phyloP scores from a whole-genome alignment of 2,888 invertebrate species.

The Orthosia gracilis region DNA sequence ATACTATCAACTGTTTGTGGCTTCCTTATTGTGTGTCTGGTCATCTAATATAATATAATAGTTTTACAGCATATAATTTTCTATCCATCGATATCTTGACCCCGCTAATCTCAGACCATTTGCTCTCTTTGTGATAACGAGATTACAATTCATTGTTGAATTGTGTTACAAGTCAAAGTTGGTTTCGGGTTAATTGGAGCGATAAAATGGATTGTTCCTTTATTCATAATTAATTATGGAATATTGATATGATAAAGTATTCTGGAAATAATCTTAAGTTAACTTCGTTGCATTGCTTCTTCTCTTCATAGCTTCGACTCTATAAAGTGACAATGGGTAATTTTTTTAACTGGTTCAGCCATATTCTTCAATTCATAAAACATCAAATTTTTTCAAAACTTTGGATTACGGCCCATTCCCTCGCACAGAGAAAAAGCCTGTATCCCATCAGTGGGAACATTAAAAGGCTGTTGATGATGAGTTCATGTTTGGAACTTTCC shows the following conservation, averaged over 20 bases:
- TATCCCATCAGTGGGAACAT: too few relatives aligned
- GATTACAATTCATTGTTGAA: conserved; percentile 47
- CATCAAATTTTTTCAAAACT: too few relatives aligned
- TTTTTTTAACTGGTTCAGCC: neutral
- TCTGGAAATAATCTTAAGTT: neutral
- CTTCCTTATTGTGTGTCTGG: conserved; percentile 42
- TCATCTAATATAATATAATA: conserved; percentile 51
- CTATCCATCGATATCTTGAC: conserved; percentile 28
- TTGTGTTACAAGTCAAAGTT: conserved; percentile 47
- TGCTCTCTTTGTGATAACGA: conserved; percentile 21
- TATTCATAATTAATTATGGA: conserved; percentile 10
- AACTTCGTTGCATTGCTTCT: neutral
- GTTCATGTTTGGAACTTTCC: too few relatives aligned
- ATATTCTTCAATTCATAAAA: too few relatives aligned
- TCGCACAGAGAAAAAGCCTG: too few relatives aligned
- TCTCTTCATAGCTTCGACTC: neutral
- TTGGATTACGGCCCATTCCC: too few relatives aligned
- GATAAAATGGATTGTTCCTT: conserved; percentile 33
- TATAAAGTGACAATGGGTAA: neutral
- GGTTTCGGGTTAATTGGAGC: conserved; percentile 28
- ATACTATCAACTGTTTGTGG: conserved; percentile 50
- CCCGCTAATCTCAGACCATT: conserved; percentile 29
- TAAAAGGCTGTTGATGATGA: too few relatives aligned
- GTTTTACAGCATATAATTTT: conserved; percentile 27
- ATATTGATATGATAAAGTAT: neutral